Evolutionary conservation across 2,113 vertebrate genomes (phyloP).

Genomic region (Alces alces): DNA sequence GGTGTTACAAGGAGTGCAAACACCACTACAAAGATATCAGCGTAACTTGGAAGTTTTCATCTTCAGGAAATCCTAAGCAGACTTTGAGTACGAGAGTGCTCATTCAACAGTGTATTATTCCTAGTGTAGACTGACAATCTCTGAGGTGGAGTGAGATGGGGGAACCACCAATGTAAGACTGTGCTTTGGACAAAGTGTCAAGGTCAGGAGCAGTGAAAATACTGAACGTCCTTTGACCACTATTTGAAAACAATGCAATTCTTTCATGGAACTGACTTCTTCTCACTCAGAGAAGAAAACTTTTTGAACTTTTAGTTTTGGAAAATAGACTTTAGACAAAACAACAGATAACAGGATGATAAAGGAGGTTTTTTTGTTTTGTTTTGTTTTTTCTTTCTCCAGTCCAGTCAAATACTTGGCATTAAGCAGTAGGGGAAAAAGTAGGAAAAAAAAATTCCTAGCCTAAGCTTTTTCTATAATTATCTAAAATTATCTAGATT

Average conservation of each 20-base stretch:
- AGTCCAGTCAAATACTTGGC: slow-evolving; percentile 36
- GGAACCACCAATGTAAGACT: no score
- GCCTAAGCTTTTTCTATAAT: slow-evolving; percentile 69
- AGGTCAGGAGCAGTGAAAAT: neutral
- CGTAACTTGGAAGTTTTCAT: neutral
- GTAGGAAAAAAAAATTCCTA: neutral
- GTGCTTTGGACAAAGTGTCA: neutral
- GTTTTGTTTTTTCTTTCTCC: neutral
- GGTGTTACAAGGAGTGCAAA: neutral
- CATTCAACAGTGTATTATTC: rapidly evolving
- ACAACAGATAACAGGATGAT: neutral
- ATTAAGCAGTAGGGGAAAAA: neutral
- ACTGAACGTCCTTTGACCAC: neutral
- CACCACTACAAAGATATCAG: neutral
- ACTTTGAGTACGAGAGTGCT: neutral
- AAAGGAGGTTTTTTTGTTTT: neutral
- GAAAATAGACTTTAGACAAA: slow-evolving; percentile 2
- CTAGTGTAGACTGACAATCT: rapidly evolving
- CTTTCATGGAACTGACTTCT: neutral
- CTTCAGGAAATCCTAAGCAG: neutral
- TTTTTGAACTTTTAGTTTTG: neutral
- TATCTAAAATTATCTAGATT: slow-evolving; percentile 77
- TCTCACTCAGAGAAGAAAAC: neutral
- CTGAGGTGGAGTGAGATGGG: neutral
- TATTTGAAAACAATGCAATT: neutral